A percentile compares a stretch with the other conserved stretches of the same genome.
Conservation (phyloP, 1,140 invertebrate genomes). For the Camponotus pennsylvanicus region DNA sequence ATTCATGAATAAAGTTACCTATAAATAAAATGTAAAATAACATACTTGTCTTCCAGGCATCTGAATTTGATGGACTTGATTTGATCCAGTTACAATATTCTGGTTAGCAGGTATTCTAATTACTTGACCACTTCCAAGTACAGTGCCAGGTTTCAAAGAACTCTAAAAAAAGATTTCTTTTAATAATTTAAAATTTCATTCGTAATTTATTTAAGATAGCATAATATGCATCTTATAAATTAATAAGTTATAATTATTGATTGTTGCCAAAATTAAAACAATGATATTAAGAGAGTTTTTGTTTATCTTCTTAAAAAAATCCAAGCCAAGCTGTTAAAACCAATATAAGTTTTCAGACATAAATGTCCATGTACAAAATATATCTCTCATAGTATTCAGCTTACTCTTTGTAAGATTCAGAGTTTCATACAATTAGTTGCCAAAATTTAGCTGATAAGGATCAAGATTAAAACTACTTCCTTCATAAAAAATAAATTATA, state of each 20-base stretch:
- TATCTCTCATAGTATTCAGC: too few relatives aligned
- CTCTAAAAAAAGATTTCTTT: constrained; percentile 76
- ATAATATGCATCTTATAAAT: background rate
- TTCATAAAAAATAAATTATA: too few relatives aligned
- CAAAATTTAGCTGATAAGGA: too few relatives aligned
- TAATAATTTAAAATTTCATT: background rate
- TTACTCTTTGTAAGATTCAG: too few relatives aligned
- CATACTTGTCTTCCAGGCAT: constrained; percentile 90
- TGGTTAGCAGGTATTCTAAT: constrained; percentile 88
- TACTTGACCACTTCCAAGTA: constrained; percentile 86
- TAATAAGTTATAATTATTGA: background rate
- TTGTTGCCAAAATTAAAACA: too few relatives aligned
- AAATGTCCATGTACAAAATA: too few relatives aligned
- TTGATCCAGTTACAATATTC: constrained; percentile 83
- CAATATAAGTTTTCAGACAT: too few relatives aligned
- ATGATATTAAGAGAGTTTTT: too few relatives aligned
- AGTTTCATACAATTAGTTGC: too few relatives aligned
- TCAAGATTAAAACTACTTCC: too few relatives aligned
- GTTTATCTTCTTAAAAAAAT: too few relatives aligned
- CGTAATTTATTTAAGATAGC: background rate
- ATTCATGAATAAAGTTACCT: background rate
- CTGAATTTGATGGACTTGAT: constrained; percentile 90
- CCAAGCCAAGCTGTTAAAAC: too few relatives aligned
- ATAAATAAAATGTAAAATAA: constrained; percentile 33
- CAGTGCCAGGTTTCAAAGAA: constrained; percentile 83